These are phyloP conservation scores for Drosophila kokeensis DNA, from an alignment of 2,888 invertebrate genomes.

Conservation along the genomic window DNA sequence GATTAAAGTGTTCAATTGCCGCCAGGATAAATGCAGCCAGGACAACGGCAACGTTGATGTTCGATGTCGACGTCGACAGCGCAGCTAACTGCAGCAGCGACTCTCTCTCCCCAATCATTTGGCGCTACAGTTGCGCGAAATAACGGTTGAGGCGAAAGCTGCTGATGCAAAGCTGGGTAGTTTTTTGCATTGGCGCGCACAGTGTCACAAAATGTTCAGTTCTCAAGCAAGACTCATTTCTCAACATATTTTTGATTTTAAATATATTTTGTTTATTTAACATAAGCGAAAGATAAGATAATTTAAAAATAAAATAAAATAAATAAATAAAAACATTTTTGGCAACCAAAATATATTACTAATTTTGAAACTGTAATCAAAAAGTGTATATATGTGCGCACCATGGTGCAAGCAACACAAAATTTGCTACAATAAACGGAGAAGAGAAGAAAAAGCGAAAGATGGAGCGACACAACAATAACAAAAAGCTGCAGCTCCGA, in stretches of 20 bases:
- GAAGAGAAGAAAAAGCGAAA: conserved; percentile 28
- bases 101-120: conserved; percentile 29
- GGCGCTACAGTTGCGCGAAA: conserved; percentile 51
- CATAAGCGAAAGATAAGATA: not conserved
- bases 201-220: conserved; percentile 31
- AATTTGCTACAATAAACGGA: conserved; percentile 12
- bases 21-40: conserved; percentile 81
- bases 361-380: not conserved
- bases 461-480: conserved; percentile 42
- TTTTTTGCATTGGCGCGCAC: conserved; percentile 50
- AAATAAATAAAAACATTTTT: not conserved
- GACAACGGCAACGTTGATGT: conserved; percentile 57
- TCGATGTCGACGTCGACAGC: conserved; percentile 25
- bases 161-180: conserved; percentile 66
- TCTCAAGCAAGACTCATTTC: not conserved
- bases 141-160: conserved; percentile 35
- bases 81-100: conserved; percentile 39
- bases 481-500: conserved; percentile 59
- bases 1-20: conserved; percentile 79
- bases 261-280: not conserved
- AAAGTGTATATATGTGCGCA: not conserved
- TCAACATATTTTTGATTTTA: not conserved
- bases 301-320: not conserved
- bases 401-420: conserved; percentile 32
- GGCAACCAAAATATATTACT: not conserved